Percentiles rank a stretch among this genome's conserved stretches.
Evolutionary conservation across 2,888 invertebrate species (phyloP).

Genomic region (Clanis bilineata): DNA sequence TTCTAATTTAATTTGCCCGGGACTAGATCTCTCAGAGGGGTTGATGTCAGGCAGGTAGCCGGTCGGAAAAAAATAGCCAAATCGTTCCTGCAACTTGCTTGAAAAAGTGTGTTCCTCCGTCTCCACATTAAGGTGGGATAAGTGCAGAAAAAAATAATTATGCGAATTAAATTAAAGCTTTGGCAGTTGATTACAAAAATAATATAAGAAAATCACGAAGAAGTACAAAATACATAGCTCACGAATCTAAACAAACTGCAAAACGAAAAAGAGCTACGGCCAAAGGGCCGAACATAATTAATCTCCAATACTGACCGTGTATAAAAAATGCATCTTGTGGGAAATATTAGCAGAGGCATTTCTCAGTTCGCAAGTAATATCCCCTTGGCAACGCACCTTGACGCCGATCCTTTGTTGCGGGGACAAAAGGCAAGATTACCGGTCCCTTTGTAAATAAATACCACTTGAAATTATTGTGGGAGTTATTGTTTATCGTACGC

Average conservation of each 20-base stretch:
- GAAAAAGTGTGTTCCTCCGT: too few relatives aligned
- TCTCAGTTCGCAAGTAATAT: constrained; percentile 55
- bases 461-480: constrained; percentile 43
- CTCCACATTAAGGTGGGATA: too few relatives aligned
- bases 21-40: too few relatives aligned
- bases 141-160: too few relatives aligned
- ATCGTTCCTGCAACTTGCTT: too few relatives aligned
- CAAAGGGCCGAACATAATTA: neutral
- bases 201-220: too few relatives aligned
- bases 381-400: constrained; percentile 65
- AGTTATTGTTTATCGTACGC: constrained; percentile 36
- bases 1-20: too few relatives aligned
- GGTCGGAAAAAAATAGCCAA: too few relatives aligned
- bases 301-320: constrained; percentile 15
- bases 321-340: constrained; percentile 19
- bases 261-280: neutral
- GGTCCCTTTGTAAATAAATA: constrained; percentile 60
- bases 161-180: too few relatives aligned
- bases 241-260: neutral
- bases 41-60: too few relatives aligned
- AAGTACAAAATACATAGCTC: too few relatives aligned
- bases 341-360: constrained; percentile 33
- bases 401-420: constrained; percentile 54
- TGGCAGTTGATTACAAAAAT: too few relatives aligned
- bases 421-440: constrained; percentile 54